Base-by-base conservation (phyloP, 2,888 invertebrate species). In the Thalpophila matura region DNA sequence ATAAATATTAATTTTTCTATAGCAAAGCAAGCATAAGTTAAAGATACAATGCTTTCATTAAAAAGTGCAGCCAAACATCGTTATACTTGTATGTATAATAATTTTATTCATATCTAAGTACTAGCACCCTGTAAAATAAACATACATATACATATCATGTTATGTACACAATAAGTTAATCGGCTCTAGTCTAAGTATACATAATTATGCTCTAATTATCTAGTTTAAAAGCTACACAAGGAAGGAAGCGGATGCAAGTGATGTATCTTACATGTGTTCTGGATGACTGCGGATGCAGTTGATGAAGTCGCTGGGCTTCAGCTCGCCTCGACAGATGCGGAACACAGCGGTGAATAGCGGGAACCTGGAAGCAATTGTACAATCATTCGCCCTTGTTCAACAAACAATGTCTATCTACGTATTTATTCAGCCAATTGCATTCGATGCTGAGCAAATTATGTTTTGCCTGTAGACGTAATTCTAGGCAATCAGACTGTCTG, bases 291-390 rank as follows among this genome's bases (percentile, higher is more conserved):
- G 97, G 92, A 99, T 97, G 94, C 98, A 98, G 88, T 98, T 97
- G 83, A 99, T 98, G 91, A 99, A 96, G 82, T 98, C 97, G 54
- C 93, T 91, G 2, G 98, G 97, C 83, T 96, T 96, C 81, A 98
- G 89, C 87, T 98, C 96, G 67, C 98, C 98, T 68, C 96, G 96
- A 92, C 99, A 99, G 87, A 99, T 99, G 89, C 96, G 97, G 95
- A 99, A 98, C 80, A 99, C 98, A 38, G 99, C 98, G 29, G 98
- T 98, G 92, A 99, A 99, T 49, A 99, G 95, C 0, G 99, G 99
- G 91, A 99, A 99, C 87, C 98, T 99, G 94, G 18, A 95, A 95
- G 69, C 73, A 71, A 42, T 64, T 29, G 50, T 33, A 22, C 51
- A 63, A 61, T 67, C 31, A 63, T 47, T 71, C 37, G 67, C 22